These are phyloP conservation scores for Oryzias sinensis DNA, from an alignment of 2,797 vertebrate genomes.

Conservation along the genomic window DNA sequence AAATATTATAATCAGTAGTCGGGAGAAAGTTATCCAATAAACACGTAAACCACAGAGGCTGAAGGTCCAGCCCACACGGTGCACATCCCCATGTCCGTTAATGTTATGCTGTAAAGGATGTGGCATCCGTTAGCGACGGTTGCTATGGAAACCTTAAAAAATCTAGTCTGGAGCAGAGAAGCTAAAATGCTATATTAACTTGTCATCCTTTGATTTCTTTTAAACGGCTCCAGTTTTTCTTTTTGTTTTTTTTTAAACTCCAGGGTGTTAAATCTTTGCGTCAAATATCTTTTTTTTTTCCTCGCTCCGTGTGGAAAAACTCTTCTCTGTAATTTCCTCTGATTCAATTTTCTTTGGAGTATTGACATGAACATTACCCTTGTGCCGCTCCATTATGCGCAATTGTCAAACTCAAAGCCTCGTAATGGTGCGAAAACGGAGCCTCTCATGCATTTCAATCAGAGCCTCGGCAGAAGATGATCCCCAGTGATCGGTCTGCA, in stretches of 20 bases:
- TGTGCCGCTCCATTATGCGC: conserved; percentile 22
- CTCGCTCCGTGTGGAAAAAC: too few relatives aligned
- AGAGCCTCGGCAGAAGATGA: conserved; percentile 24
- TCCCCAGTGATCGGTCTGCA: background rate
- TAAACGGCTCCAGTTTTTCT: too few relatives aligned
- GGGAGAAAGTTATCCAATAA: too few relatives aligned
- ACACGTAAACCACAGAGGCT: too few relatives aligned
- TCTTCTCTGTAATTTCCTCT: background rate
- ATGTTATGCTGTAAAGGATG: too few relatives aligned
- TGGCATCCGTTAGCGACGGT: too few relatives aligned
- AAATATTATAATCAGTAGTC: too few relatives aligned
- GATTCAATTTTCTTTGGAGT: background rate
- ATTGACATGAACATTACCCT: conserved; percentile 26
- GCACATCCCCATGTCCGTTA: too few relatives aligned
- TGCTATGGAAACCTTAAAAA: too few relatives aligned
- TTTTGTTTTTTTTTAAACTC: too few relatives aligned
- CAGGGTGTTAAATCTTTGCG: conserved; percentile 1
- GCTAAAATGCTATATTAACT: too few relatives aligned
- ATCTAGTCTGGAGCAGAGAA: background rate
- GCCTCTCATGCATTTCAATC: conserved; percentile 23
- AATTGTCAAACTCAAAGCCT: conserved; percentile 36
- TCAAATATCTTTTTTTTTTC: background rate
- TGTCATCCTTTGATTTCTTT: background rate
- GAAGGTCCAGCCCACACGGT: too few relatives aligned
- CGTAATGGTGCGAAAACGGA: conserved; percentile 34